Evolutionary conservation across 2,888 invertebrate genomes (phyloP), one percentile per base, ranked within the genome.

Genomic region (Ichneumon xanthorius): DNA sequence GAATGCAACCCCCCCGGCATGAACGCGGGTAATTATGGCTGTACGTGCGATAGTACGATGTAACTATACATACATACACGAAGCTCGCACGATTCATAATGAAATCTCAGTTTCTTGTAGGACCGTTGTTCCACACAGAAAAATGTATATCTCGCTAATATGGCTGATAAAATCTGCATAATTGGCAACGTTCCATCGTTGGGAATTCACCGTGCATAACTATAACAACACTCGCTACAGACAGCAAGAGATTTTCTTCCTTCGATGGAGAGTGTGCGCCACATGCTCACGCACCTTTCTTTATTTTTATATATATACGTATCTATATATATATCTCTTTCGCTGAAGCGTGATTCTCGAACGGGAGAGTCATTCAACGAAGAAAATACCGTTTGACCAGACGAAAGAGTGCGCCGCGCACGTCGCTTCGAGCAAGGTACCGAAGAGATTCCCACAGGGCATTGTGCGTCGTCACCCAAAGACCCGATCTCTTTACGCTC

Each of bases 391-490:
- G 85, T 85, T 85, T 75, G 85, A 81, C 73, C 81, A 48, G 55
- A 55, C 48, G 65, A 71, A 40, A 80, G 70, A 55, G 50, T 26
- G 30, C 22, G 50, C 68, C 53, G 50, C 40, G 63, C 26, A 65
- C 19, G 16, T 26, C 63, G 63, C 63, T n/a, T 45, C 30, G 30
- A 33, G 45, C 33, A 48, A 63, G 67, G 63, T 22, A 71, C 50
- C 73, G 26, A 70, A 70, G 65, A 63, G 19, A 71, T 85, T 85
- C 85, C 55, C 82, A 85, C 75, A 75, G 65, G 63, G 48, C 77
- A 85, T 85, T 85, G 85, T 85, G 82, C 82, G 75, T 82, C 82
- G 71, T 85, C 85, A 85, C 82, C 75, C 65, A 82, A 70, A 78
- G 71, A 85, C 75, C 82, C 70, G 65, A 58, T 58, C 26, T 82